A percentile compares a stretch with the other conserved stretches of the same genome.
phyloP scores from a whole-genome alignment of 2,797 vertebrate genomes.

The Centropyge bicolor region DNA sequence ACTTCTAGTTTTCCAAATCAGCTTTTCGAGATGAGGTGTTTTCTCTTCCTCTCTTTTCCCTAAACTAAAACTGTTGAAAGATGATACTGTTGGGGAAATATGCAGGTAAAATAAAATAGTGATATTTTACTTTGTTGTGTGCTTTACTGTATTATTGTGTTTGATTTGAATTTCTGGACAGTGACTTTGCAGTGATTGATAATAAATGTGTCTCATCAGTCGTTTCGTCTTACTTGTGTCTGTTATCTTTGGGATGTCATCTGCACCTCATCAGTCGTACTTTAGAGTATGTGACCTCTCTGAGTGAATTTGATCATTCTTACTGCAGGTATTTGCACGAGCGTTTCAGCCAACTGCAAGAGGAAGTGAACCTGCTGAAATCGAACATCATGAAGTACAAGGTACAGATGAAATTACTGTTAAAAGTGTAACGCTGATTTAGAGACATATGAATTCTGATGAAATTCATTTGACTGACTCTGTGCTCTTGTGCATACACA shows the following conservation, averaged over 20 bases:
- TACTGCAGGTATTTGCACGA: slow-evolving; percentile 94
- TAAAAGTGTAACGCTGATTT: background rate
- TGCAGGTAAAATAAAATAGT: no score
- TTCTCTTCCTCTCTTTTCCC: background rate
- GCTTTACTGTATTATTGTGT: background rate
- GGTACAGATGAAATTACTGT: slow-evolving; percentile 77
- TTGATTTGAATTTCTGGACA: slow-evolving; percentile 11
- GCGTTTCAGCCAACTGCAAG: slow-evolving; percentile 94
- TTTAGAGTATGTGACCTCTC: no score
- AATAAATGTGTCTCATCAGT: no score
- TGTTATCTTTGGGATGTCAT: no score
- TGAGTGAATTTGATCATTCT: slow-evolving; percentile 16
- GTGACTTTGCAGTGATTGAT: no score
- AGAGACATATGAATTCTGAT: background rate
- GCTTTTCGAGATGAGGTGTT: background rate
- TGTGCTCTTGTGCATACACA: background rate
- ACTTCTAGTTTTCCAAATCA: background rate
- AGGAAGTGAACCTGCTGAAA: slow-evolving; percentile 95
- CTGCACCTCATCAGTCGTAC: no score
- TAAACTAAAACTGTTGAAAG: background rate
- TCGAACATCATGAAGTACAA: slow-evolving; percentile 97
- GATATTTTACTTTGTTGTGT: background rate
- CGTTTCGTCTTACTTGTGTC: no score
- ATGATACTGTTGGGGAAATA: background rate
- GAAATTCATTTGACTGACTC: background rate